These are phyloP conservation scores for Tetrax tetrax DNA, from an alignment of 2,113 vertebrate genomes.

Conservation along the genomic window DNA sequence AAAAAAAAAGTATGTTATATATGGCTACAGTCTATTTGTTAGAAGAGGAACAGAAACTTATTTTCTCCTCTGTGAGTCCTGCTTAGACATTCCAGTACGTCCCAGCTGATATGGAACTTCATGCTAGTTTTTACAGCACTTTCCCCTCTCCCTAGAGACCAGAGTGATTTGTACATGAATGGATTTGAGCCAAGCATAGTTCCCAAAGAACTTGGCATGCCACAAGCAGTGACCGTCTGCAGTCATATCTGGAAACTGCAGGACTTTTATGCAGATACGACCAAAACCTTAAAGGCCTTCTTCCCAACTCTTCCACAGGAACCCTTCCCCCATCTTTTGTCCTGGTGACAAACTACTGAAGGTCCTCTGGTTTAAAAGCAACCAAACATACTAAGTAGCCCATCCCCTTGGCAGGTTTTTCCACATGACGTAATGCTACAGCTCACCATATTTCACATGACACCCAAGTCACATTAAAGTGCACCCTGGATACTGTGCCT, in stretches of 20 bases:
- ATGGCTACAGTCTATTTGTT: not conserved
- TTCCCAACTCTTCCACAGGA: not conserved
- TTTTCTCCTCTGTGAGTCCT: not conserved
- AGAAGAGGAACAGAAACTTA: not conserved
- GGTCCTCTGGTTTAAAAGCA: not conserved
- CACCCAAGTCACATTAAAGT: not conserved
- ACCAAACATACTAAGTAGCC: not conserved
- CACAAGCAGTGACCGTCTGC: not conserved
- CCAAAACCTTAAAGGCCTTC: not conserved
- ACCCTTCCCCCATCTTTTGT: not conserved
- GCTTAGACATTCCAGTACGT: not conserved
- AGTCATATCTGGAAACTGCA: not conserved
- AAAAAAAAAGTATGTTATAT: fast-evolving
- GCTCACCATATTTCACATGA: not conserved
- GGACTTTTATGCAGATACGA: not conserved
- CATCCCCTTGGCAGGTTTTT: not conserved
- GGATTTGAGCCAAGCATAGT: not conserved
- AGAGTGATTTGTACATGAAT: not conserved
- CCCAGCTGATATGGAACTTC: not conserved
- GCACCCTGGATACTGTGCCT: not conserved
- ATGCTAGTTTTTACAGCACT: not conserved
- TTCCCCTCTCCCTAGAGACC: not conserved
- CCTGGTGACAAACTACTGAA: not conserved
- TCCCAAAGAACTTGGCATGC: not conserved
- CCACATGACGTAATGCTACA: not conserved